Conservation (phyloP, 2,113 vertebrate species). For the Passer domesticus region DNA sequence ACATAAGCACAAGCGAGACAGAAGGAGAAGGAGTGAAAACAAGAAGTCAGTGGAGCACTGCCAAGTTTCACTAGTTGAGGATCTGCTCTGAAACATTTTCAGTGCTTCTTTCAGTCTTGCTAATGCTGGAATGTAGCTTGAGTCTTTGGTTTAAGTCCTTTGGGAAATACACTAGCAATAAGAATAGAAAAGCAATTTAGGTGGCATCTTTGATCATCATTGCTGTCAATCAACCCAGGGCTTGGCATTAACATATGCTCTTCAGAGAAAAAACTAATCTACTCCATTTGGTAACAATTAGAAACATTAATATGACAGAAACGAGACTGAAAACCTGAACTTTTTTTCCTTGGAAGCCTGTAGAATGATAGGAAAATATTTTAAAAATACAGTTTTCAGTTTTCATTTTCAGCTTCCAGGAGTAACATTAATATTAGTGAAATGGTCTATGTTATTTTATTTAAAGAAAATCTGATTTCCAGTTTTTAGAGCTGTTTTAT, state of each 20-base stretch:
- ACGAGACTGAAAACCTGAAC: not conserved
- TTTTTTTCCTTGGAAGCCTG: not conserved
- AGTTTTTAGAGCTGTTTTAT: not conserved
- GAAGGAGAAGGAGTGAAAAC: slow-evolving; percentile 67
- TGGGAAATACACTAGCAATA: slow-evolving; percentile 48
- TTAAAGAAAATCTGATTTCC: not conserved
- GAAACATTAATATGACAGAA: slow-evolving; percentile 40
- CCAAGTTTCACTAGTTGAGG: slow-evolving; percentile 56
- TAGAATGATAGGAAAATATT: not conserved
- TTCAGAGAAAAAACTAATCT: slow-evolving; percentile 63
- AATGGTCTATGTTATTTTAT: not conserved
- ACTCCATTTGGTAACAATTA: slow-evolving; percentile 60
- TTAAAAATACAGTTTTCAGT: not conserved
- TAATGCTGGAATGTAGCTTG: slow-evolving; percentile 27
- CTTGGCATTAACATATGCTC: slow-evolving; percentile 62
- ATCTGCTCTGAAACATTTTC: slow-evolving; percentile 62
- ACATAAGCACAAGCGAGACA: slow-evolving; percentile 62
- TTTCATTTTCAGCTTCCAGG: not conserved
- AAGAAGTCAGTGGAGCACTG: slow-evolving; percentile 58
- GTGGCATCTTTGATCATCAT: slow-evolving; percentile 55
- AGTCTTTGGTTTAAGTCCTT: slow-evolving; percentile 53
- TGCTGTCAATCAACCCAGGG: slow-evolving; percentile 46
- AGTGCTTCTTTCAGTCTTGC: slow-evolving; percentile 51
- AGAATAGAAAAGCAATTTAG: slow-evolving; percentile 64
- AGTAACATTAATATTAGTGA: not conserved